A percentile compares a stretch with the other conserved stretches of the same genome.
These are phyloP conservation scores for Steromphala cineraria DNA, from an alignment of 2,888 invertebrate genomes.

Conservation along the genomic window DNA sequence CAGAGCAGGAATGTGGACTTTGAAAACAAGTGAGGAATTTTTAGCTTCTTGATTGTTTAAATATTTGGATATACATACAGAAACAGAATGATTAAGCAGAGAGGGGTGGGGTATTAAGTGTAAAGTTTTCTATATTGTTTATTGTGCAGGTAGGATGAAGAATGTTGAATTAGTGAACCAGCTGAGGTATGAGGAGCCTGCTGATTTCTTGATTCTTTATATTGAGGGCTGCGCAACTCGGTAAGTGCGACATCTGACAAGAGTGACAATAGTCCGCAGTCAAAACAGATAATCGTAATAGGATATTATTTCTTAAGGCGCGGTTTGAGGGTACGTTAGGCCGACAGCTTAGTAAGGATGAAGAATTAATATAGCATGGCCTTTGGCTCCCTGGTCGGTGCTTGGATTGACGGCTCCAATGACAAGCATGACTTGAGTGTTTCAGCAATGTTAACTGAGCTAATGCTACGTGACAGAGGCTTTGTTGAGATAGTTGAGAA, in stretches of 20 bases:
- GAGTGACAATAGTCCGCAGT: not conserved
- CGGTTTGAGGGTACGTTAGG: not conserved
- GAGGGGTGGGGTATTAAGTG: too few relatives aligned
- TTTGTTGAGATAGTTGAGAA: not conserved
- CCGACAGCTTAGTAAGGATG: not conserved
- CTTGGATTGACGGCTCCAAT: not conserved
- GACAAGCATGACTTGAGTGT: not conserved
- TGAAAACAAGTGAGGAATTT: too few relatives aligned
- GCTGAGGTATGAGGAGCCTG: too few relatives aligned
- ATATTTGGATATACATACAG: too few relatives aligned
- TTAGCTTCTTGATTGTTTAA: too few relatives aligned
- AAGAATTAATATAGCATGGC: not conserved
- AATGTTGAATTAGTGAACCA: too few relatives aligned
- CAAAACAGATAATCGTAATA: constrained; percentile 2
- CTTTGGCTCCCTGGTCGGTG: not conserved
- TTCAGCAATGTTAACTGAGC: not conserved
- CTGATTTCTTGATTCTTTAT: too few relatives aligned
- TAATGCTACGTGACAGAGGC: not conserved
- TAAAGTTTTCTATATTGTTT: too few relatives aligned
- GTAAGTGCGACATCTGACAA: not conserved
- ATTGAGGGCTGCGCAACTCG: too few relatives aligned
- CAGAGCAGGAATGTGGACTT: too few relatives aligned
- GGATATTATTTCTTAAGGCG: not conserved
- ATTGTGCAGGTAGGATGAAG: too few relatives aligned
- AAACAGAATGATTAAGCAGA: too few relatives aligned